A percentile compares a stretch with the other conserved stretches of the same genome.
phyloP scores from a whole-genome alignment of 2,888 invertebrate species.

The Dione juno region DNA sequence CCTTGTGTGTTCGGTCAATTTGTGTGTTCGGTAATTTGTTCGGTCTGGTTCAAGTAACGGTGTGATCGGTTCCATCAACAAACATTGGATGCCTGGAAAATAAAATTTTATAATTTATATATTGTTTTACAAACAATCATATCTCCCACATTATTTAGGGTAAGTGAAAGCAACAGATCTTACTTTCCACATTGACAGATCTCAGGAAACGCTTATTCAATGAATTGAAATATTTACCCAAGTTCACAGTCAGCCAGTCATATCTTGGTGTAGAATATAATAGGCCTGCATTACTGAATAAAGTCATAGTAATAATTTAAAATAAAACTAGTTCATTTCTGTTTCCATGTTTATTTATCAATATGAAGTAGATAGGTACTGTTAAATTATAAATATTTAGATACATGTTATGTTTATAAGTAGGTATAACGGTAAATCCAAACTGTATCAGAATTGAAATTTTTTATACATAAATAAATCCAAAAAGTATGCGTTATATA shows the following conservation, averaged over 20 bases:
- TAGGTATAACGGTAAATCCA: conserved; percentile 2
- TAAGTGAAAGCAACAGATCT: neutral
- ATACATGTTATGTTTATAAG: conserved; percentile 8
- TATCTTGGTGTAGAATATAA: too few relatives aligned
- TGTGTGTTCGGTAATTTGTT: too few relatives aligned
- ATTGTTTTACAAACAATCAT: neutral
- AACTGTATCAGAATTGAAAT: neutral
- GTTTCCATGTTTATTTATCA: neutral
- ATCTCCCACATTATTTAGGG: too few relatives aligned
- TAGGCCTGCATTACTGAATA: neutral
- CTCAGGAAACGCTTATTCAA: too few relatives aligned
- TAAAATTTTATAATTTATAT: neutral
- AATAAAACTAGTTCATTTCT: neutral
- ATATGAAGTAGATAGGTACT: neutral
- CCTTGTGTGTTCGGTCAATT: too few relatives aligned
- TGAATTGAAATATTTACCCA: neutral
- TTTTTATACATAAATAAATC: neutral
- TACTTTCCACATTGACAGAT: too few relatives aligned
- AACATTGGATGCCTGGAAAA: neutral
- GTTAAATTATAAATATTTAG: neutral
- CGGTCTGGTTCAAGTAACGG: neutral
- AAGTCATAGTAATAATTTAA: conserved; percentile 9
- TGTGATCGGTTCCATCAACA: too few relatives aligned
- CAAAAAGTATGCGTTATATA: neutral
- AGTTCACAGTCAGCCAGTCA: neutral